Percentiles rank a stretch among this genome's conserved stretches.
Conservation (phyloP, 2,888 invertebrate species). For the Osmoderma eremita region DNA sequence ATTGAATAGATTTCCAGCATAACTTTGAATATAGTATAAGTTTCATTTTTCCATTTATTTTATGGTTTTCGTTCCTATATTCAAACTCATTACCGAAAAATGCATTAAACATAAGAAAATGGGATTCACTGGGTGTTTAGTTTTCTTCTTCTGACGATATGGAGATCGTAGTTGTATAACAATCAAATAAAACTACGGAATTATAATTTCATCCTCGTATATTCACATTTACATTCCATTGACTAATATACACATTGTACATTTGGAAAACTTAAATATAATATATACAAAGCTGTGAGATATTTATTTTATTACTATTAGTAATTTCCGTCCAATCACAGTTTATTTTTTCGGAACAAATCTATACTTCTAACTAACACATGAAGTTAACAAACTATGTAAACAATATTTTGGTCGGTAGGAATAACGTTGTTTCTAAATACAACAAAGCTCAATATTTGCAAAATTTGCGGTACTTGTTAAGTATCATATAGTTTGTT, state of each 20-base stretch:
- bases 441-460: constrained; percentile 52
- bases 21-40: too few relatives aligned
- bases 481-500: not conserved
- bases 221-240: constrained; percentile 65
- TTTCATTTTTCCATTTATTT: too few relatives aligned
- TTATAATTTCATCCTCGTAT: constrained; percentile 63
- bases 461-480: constrained; percentile 33
- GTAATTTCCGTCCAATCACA: constrained; percentile 30
- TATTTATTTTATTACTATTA: constrained; percentile 33
- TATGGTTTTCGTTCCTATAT: too few relatives aligned
- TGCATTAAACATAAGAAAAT: too few relatives aligned
- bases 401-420: constrained; percentile 46
- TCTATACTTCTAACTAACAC: constrained; percentile 47
- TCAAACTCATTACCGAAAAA: too few relatives aligned
- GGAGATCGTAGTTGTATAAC: too few relatives aligned
- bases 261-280: constrained; percentile 62
- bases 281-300: constrained; percentile 60
- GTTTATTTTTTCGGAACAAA: constrained; percentile 50
- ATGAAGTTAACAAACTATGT: constrained; percentile 47
- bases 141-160: too few relatives aligned
- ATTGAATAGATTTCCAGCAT: too few relatives aligned
- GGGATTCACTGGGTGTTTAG: too few relatives aligned
- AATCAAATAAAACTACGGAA: constrained; percentile 48
- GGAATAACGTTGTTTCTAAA: constrained; percentile 51
- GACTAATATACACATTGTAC: constrained; percentile 65